Evolutionary conservation across 2,888 invertebrate genomes (phyloP).

Genomic region (Penaeus monodon): DNA sequence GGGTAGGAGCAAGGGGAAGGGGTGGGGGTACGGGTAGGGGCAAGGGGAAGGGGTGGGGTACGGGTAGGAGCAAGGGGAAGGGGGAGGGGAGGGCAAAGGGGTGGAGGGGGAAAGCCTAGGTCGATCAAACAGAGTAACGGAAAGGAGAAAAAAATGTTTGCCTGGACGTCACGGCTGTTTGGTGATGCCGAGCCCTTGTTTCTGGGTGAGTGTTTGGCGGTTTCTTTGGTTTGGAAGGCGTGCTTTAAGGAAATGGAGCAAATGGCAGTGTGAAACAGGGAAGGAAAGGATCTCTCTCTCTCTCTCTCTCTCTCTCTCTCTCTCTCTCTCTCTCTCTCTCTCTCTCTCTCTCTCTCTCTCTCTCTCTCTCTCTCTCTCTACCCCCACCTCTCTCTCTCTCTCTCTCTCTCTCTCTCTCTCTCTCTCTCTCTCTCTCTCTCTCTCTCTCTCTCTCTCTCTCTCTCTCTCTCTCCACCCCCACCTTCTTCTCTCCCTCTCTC

Average conservation of each 20-base stretch:
- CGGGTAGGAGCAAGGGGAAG: too few species aligned
- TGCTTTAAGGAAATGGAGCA: too few species aligned
- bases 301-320: constrained; percentile 2
- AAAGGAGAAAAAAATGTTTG: too few species aligned
- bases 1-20: background rate
- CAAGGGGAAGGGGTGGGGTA: too few species aligned
- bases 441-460: background rate
- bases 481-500: background rate
- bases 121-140: too few species aligned
- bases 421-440: background rate
- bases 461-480: background rate
- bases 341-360: constrained; percentile 18
- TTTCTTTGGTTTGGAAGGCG: background rate
- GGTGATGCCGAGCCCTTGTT: too few species aligned
- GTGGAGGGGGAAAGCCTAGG: too few species aligned
- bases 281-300: background rate
- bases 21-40: background rate
- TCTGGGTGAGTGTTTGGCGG: background rate
- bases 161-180: too few species aligned
- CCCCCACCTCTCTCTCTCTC: constrained; percentile 12
- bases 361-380: constrained; percentile 3
- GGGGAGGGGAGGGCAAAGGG: too few species aligned
- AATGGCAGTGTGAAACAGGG: background rate
- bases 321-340: constrained; percentile 26
- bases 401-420: background rate